Evolutionary conservation across 2,797 vertebrate genomes (phyloP).

Genomic region (Lacerta bilineata): DNA sequence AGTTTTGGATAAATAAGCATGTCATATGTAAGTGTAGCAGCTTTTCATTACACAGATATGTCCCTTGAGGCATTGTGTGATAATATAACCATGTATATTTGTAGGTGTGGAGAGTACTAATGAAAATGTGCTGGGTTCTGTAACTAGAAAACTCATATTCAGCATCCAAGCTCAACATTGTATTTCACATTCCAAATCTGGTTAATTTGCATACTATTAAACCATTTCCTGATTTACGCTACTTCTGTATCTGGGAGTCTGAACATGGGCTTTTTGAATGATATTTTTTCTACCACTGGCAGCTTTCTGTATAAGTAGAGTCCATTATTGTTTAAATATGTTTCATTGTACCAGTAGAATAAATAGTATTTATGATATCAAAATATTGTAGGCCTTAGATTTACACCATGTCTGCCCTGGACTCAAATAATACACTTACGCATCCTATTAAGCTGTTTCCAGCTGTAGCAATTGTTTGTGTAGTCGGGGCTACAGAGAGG

Average conservation of each 20-base stretch:
- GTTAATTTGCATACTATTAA: not conserved
- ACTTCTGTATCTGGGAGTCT: not conserved
- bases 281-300: not conserved
- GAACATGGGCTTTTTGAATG: not conserved
- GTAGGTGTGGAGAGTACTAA: not conserved
- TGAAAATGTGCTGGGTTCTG: constrained; percentile 5
- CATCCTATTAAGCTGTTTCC: not conserved
- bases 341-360: not conserved
- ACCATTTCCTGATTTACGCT: not conserved
- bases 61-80: not conserved
- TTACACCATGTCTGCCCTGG: not conserved
- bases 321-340: not conserved
- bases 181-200: constrained; percentile 1
- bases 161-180: not conserved
- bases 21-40: not conserved
- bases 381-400: not conserved
- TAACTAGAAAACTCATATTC: not conserved
- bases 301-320: not conserved
- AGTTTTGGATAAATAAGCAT: not conserved
- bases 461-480: constrained; percentile 4
- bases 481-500: fast-evolving
- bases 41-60: not conserved
- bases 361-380: not conserved
- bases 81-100: not conserved
- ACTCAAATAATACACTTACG: not conserved